Evolutionary conservation across 2,113 vertebrate genomes (phyloP).

Genomic region (Macrotis lagotis): DNA sequence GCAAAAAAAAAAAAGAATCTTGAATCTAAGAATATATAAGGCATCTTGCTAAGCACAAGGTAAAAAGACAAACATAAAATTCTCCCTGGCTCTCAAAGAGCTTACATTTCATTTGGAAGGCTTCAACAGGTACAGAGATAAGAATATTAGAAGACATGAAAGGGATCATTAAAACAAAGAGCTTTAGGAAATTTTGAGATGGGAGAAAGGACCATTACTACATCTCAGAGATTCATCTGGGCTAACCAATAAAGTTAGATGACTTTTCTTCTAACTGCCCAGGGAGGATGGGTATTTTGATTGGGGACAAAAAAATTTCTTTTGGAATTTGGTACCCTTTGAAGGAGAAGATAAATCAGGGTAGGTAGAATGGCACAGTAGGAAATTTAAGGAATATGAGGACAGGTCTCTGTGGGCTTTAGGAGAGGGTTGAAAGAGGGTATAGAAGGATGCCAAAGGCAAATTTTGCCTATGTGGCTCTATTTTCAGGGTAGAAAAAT

Average conservation of each 20-base stretch:
- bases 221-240: not conserved
- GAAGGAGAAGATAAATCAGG: not conserved
- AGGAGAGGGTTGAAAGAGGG: not conserved
- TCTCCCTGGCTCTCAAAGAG: not conserved
- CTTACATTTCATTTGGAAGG: not conserved
- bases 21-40: too few relatives aligned
- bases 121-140: not conserved
- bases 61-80: not conserved
- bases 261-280: not conserved
- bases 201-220: not conserved
- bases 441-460: not conserved
- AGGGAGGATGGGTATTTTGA: not conserved
- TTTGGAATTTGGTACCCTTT: not conserved
- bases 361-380: not conserved
- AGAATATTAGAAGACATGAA: not conserved
- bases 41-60: slow-evolving; percentile 11
- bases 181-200: not conserved
- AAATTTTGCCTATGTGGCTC: not conserved
- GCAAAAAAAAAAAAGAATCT: too few relatives aligned
- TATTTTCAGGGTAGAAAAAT: not conserved
- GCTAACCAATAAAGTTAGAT: not conserved
- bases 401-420: not conserved
- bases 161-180: not conserved
- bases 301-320: not conserved
- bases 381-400: not conserved